These are phyloP conservation scores for Chamaea fasciata DNA, from an alignment of 2,113 vertebrate genomes.

Conservation along the genomic window DNA sequence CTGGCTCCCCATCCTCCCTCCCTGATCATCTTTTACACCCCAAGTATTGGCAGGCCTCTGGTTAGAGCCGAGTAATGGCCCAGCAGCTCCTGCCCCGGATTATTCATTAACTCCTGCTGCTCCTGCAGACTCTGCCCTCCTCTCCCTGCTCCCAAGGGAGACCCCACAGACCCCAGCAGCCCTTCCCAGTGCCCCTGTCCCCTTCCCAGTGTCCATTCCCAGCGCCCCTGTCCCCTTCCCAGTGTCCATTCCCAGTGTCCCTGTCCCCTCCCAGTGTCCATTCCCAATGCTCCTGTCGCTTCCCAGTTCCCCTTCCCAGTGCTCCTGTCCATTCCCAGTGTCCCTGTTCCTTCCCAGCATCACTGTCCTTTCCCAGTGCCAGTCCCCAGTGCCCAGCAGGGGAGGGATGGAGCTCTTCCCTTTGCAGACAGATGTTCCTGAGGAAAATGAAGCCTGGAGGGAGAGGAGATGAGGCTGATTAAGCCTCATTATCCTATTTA, in stretches of 20 bases:
- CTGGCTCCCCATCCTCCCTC: not conserved
- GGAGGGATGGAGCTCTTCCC: not conserved
- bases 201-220: too few relatives aligned
- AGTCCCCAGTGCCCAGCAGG: not conserved
- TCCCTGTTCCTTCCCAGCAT: too few relatives aligned
- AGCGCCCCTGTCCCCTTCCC: too few relatives aligned
- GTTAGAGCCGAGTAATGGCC: not conserved
- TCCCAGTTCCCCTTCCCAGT: too few relatives aligned
- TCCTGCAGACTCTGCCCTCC: not conserved
- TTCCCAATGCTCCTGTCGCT: too few relatives aligned
- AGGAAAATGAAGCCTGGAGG: not conserved
- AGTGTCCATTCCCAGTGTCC: too few relatives aligned
- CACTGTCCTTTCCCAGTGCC: too few relatives aligned
- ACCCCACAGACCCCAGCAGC: not conserved
- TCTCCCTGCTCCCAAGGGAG: not conserved
- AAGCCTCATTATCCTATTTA: conserved; percentile 6
- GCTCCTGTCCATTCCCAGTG: too few relatives aligned
- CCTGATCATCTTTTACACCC: fast-evolving
- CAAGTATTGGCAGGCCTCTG: not conserved
- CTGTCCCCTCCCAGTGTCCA: too few relatives aligned
- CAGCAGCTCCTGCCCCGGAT: not conserved
- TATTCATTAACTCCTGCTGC: not conserved
- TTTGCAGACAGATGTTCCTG: not conserved
- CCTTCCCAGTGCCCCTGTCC: too few relatives aligned
- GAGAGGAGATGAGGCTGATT: conserved; percentile 6